Evolutionary conservation across 2,797 vertebrate species (phyloP).

Genomic region (Lutjanus campechanus): DNA sequence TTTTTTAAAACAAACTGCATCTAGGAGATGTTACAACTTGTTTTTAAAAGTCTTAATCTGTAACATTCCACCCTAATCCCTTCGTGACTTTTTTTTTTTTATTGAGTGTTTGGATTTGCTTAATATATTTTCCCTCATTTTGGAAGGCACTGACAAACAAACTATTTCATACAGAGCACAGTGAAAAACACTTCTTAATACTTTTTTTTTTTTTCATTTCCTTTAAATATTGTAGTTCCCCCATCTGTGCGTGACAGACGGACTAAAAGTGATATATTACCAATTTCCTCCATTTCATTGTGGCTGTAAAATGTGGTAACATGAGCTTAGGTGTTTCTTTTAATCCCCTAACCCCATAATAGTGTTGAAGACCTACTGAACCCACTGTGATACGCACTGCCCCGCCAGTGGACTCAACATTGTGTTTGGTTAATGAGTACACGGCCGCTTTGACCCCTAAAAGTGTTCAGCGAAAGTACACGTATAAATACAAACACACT

Average conservation of each 20-base stretch:
- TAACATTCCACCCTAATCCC: too few species aligned
- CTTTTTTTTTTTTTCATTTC: not conserved
- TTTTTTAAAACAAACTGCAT: too few species aligned
- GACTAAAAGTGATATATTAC: not conserved
- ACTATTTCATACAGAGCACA: not conserved
- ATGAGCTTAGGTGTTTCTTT: slow-evolving; percentile 16
- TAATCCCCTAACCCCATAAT: slow-evolving; percentile 23
- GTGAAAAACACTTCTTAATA: not conserved
- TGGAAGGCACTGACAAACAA: not conserved
- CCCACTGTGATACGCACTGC: slow-evolving; percentile 34
- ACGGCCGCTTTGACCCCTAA: slow-evolving; percentile 44
- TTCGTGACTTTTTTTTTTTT: not conserved
- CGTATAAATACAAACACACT: slow-evolving; percentile 26
- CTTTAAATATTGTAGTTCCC: not conserved
- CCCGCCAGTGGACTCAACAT: slow-evolving; percentile 17
- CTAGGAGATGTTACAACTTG: too few species aligned
- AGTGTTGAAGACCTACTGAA: slow-evolving; percentile 35
- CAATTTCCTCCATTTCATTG: slow-evolving; percentile 16
- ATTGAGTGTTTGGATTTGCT: not conserved
- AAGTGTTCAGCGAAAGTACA: slow-evolving; percentile 33
- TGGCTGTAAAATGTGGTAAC: not conserved
- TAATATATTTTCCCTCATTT: not conserved
- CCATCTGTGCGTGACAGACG: not conserved
- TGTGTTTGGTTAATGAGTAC: slow-evolving; percentile 65
- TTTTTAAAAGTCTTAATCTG: too few species aligned